Evolutionary conservation across 2,888 invertebrate genomes (phyloP), one percentile per base, ranked within the genome.

Genomic region (Idaea dimidiata): DNA sequence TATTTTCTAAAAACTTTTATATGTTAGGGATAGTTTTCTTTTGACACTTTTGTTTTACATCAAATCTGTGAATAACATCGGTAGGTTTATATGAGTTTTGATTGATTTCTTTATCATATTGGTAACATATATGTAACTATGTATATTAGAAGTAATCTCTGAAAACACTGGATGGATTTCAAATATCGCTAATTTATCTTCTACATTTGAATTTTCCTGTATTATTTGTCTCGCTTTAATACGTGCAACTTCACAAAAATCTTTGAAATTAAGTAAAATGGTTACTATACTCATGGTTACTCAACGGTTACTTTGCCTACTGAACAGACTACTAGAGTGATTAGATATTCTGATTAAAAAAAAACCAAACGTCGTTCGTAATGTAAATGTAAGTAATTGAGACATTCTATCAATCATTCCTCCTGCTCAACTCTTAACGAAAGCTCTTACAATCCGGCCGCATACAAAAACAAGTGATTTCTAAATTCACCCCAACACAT

Each of bases 351-450:
- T 43, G 14, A 7, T 43, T 43, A 14, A 43, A 43, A 32, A 32
- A 8, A 14, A 43, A 8, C 43, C 7, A 43, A 24, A 24, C 24
- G 24, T 24, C 43, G 14, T 10, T 33, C 10, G 43, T 43, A 14
- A 56, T 17, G 18, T 56, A 17, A 14, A 56, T 17, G 18, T 56
- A 17, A 56, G 18, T 56, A 56, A 56, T 56, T 56, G 56, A 56
- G 56, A 56, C 56, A 18, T 56, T 56, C 56, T 56, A 56, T 86
- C 78, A 78, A 77, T 86, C 84, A 85, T 83, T 79, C 73, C 71
- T 82, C 81, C 81, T 80, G 79, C 81, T 78, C 81, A 84, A 83
- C 83, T 84, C 82, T 87, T 87, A 85, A 86, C 85, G 82, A 85
- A 88, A 88, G 82, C 80, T 80, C 80, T 80, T 82, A 76, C 80